Conservation (phyloP, 2,113 vertebrate genomes). For the Entelurus aequoreus region DNA sequence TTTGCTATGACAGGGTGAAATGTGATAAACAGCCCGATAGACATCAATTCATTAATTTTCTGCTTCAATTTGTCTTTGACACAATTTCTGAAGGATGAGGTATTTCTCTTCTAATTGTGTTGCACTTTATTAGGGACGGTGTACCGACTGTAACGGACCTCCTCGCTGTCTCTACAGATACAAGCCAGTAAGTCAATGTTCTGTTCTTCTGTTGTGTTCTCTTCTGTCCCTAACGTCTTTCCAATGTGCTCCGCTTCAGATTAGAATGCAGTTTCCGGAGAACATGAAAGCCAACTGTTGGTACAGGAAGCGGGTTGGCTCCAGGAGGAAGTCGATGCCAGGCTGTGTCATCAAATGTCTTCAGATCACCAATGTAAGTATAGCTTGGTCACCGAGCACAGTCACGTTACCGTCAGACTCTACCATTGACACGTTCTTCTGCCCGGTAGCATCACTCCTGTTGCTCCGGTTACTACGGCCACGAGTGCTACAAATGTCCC, state of each 20-base stretch:
- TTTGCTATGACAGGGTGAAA: too few relatives aligned
- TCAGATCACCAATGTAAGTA: constrained; percentile 39
- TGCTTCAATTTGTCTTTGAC: too few relatives aligned
- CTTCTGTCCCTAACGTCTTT: background rate
- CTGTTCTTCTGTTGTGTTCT: background rate
- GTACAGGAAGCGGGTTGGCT: constrained; percentile 49
- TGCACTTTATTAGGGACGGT: constrained; percentile 62
- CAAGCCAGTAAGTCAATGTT: constrained; percentile 55
- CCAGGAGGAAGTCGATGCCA: constrained; percentile 27
- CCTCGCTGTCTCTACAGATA: constrained; percentile 52
- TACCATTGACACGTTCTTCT: background rate
- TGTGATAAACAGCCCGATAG: too few relatives aligned
- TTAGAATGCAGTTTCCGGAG: constrained; percentile 42
- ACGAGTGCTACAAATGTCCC: constrained; percentile 85
- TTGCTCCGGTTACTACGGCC: constrained; percentile 88
- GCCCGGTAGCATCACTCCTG: constrained; percentile 77
- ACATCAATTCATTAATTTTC: too few relatives aligned
- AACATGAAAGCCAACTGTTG: constrained; percentile 69
- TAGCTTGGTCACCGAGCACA: background rate
- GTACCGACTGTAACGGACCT: constrained; percentile 57
- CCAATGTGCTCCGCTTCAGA: constrained; percentile 39
- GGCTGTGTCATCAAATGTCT: constrained; percentile 66
- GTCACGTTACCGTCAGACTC: too few relatives aligned
- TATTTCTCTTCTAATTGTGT: background rate
- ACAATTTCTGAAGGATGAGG: too few relatives aligned